Conservation (phyloP, 2,888 invertebrate genomes). For the Drosophila paracracens region DNA sequence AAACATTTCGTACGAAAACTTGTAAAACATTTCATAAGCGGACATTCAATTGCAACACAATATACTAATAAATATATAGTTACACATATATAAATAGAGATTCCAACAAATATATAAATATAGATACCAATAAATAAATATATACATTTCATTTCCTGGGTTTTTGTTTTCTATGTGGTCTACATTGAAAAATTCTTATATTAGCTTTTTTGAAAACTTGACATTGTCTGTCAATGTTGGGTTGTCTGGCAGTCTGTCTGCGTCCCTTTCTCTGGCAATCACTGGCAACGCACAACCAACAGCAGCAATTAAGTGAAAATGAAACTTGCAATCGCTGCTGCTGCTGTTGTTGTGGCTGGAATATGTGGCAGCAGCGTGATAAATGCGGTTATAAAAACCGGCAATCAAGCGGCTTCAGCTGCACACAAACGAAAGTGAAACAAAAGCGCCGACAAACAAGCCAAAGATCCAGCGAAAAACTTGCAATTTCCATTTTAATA, state of each 20-base stretch:
- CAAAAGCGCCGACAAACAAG: constrained; percentile 62
- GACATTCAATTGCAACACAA: constrained; percentile 52
- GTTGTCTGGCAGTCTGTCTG: not conserved
- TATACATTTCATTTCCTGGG: not conserved
- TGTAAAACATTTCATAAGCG: constrained; percentile 72
- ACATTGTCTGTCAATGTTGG: not conserved
- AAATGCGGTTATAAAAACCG: constrained; percentile 75
- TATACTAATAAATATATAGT: not conserved
- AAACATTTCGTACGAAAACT: constrained; percentile 47
- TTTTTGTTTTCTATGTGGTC: no score
- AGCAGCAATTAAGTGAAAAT: constrained; percentile 74
- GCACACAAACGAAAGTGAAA: constrained; percentile 79
- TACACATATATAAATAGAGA: not conserved
- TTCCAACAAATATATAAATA: not conserved
- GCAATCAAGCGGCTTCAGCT: constrained; percentile 59
- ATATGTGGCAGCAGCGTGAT: constrained; percentile 78
- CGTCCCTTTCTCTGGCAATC: constrained; percentile 2
- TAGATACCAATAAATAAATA: not conserved
- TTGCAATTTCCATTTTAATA: constrained; percentile 80
- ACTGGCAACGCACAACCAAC: constrained; percentile 20
- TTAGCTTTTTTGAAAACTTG: not conserved
- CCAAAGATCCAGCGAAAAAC: constrained; percentile 57
- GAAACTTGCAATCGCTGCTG: constrained; percentile 63
- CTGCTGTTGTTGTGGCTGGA: constrained; percentile 45
- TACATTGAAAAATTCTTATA: no score